Conservation (phyloP, 92 coral and sea anemone species). For the Actinostola sp. region DNA sequence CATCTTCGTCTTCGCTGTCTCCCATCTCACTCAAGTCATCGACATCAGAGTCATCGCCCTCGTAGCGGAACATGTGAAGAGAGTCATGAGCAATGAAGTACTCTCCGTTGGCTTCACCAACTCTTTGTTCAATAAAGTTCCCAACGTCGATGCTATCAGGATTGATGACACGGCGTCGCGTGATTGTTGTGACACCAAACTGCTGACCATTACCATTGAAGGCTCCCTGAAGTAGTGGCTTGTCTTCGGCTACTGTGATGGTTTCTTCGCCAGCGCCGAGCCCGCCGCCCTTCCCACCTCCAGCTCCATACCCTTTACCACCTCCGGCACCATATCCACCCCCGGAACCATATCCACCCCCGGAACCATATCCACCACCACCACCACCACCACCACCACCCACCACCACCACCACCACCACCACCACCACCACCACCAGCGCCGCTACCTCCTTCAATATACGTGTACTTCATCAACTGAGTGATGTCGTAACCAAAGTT, state of each 20-base stretch:
- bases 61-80: slow-evolving; percentile 85
- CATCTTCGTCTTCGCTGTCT: slow-evolving; percentile 87
- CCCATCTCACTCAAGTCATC: slow-evolving; percentile 95
- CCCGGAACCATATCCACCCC: slow-evolving; percentile 42
- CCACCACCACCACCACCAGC: slow-evolving; percentile 42
- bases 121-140: slow-evolving; percentile 89
- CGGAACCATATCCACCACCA: slow-evolving; percentile 41
- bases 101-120: slow-evolving; percentile 91
- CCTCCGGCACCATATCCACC: slow-evolving; percentile 61
- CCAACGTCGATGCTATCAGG: slow-evolving; percentile 93
- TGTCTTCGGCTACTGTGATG: slow-evolving; percentile 70
- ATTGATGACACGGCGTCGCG: slow-evolving; percentile 57
- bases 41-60: slow-evolving; percentile 95
- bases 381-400: slow-evolving; percentile 37
- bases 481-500: slow-evolving; percentile 92
- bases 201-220: slow-evolving; percentile 62
- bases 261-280: slow-evolving; percentile 39
- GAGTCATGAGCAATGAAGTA: slow-evolving; percentile 83
- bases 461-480: slow-evolving; percentile 68
- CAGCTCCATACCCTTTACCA: slow-evolving; percentile 38
- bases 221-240: slow-evolving; percentile 75
- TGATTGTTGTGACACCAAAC: slow-evolving; percentile 71
- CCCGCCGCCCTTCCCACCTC: slow-evolving; percentile 6
- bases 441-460: slow-evolving; percentile 76
- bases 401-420: slow-evolving; percentile 36